phyloP scores from a whole-genome alignment of 2,888 invertebrate genomes.

The Tricholauxania praeusta region DNA sequence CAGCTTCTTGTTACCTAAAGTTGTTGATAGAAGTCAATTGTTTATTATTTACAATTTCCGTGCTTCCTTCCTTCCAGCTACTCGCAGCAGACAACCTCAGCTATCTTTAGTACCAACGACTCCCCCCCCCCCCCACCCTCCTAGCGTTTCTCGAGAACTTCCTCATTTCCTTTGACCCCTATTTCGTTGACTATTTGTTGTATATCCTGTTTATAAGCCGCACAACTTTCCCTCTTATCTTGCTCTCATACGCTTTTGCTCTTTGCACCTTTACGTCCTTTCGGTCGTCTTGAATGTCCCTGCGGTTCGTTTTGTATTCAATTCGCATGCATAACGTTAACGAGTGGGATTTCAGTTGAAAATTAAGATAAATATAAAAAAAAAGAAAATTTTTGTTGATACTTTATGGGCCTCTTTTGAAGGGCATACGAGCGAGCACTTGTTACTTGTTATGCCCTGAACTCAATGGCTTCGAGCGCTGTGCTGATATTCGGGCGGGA shows the following conservation, averaged over 20 bases:
- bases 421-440: neutral
- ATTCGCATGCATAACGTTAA: conserved; percentile 5
- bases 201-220: no score
- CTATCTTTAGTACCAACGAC: neutral
- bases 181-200: no score
- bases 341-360: conserved; percentile 3
- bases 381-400: neutral
- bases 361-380: conserved; percentile 1
- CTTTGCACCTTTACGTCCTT: no score
- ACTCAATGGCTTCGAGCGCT: neutral
- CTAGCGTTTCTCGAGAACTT: no score
- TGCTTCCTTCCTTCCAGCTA: neutral
- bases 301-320: neutral
- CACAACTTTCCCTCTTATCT: no score
- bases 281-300: no score
- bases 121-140: no score
- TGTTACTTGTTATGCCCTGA: neutral
- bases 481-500: neutral
- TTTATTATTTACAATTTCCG: conserved; percentile 16
- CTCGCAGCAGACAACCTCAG: neutral
- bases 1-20: conserved; percentile 1
- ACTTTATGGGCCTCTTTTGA: no score
- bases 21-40: conserved; percentile 9
- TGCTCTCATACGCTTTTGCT: no score
- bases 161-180: no score